Evolutionary conservation across 2,113 vertebrate genomes (phyloP), one percentile per base, ranked within the genome.

Genomic region (Poecilia latipinna): DNA sequence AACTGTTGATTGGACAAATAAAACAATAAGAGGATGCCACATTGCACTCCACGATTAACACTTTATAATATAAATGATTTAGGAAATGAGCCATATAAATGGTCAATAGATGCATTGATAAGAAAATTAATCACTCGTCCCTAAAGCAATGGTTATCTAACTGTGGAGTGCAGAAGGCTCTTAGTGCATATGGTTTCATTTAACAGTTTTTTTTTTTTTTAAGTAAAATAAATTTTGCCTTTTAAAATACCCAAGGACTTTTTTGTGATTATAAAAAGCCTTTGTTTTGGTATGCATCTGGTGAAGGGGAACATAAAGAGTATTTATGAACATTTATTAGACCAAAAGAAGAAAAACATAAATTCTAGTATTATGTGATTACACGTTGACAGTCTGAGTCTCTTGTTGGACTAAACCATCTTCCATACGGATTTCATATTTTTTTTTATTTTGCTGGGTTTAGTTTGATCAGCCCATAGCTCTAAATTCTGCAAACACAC

Each of bases 331-430:
- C 12, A 7, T 63, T 74, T 75, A 12, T 39, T 26, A 22, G 8
- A 66, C 48, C 17, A 62, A 39, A 39, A 13, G 17, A 29, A 35
- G 22, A 72, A 81, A 70, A 33, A 42, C 28, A 48, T 15, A 74
- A 28, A 39, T 66, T 32, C 17, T 5, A 78, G 31, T 61, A 10
- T 15, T 71, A 77, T 79, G 37, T 77, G 70, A 66, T 81, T 79
- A 63, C 61, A 51, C 0, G 24, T 35, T 35, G 66, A 51, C 71
- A 68, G 29, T 75, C 51, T 65, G 60, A 68, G 65, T 69, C 39
- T 62, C 68, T 65, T 8, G 44, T 77, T 68, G 74, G 78, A 76
- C 73, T 51, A 78, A 73, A 82, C 35, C 35, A 32, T 80, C 39
- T 61, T 61, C 65, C 61, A 26, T 39, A 17, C 72, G 24, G 4